Conservation (phyloP, 1,140 invertebrate genomes). For the Varroa destructor region DNA sequence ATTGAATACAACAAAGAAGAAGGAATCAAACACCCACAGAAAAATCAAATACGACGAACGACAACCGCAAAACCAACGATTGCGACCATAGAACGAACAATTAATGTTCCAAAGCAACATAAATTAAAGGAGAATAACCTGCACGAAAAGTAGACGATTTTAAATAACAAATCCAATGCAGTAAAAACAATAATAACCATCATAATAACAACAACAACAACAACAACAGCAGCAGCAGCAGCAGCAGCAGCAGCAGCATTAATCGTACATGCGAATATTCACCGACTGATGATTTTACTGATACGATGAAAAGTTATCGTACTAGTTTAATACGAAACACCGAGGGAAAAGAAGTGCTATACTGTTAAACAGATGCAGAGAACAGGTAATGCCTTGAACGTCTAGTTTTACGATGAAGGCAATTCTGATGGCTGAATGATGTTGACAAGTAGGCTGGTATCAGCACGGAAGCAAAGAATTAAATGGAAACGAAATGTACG, state of each 20-base stretch:
- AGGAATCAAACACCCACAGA: too few relatives aligned
- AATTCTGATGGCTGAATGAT: not conserved
- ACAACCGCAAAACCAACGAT: too few relatives aligned
- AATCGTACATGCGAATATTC: not conserved
- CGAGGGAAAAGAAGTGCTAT: conserved; percentile 13
- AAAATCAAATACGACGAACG: too few relatives aligned
- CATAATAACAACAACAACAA: not conserved
- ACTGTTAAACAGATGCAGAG: conserved; percentile 29
- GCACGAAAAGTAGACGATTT: too few relatives aligned
- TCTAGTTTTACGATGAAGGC: not conserved
- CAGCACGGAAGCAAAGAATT: too few relatives aligned
- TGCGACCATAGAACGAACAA: too few relatives aligned
- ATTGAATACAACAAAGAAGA: too few relatives aligned
- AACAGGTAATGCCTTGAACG: not conserved
- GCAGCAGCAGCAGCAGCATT: not conserved
- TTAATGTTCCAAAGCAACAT: too few relatives aligned
- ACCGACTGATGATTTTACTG: not conserved
- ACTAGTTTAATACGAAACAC: too few relatives aligned
- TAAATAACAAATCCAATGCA: not conserved
- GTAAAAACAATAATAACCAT: not conserved
- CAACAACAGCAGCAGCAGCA: not conserved
- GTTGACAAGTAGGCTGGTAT: not conserved
- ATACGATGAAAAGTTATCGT: not conserved
- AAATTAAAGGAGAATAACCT: too few relatives aligned
- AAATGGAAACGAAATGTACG: too few relatives aligned